Percentiles rank a stretch among this genome's conserved stretches.
phyloP scores from a whole-genome alignment of 2,113 vertebrate species.

The Vireo altiloquus region DNA sequence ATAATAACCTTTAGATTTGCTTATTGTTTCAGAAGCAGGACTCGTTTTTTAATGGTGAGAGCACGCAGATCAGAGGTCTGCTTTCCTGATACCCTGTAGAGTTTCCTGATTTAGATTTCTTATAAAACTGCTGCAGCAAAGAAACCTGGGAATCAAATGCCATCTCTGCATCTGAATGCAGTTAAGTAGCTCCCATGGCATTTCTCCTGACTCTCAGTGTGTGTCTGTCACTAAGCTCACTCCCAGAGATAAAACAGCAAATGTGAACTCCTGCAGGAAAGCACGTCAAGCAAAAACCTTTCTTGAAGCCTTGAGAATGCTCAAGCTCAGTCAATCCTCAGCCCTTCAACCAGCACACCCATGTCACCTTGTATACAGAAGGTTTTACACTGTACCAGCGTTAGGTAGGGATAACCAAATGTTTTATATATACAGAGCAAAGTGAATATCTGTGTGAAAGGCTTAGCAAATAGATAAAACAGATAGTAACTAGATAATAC shows the following conservation, averaged over 20 bases:
- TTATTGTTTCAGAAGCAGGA: slow-evolving; percentile 50
- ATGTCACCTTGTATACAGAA: background rate
- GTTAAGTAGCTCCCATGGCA: slow-evolving; percentile 69
- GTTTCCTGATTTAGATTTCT: slow-evolving; percentile 61
- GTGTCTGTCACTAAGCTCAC: slow-evolving; percentile 66
- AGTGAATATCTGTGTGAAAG: background rate
- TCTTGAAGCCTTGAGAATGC: slow-evolving; percentile 41
- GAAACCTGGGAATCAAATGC: slow-evolving; percentile 67
- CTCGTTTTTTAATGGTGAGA: background rate
- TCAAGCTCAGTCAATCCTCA: slow-evolving; percentile 24
- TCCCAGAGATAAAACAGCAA: slow-evolving; percentile 73
- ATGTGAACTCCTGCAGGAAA: slow-evolving; percentile 64
- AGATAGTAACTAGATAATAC: background rate
- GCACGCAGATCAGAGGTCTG: background rate
- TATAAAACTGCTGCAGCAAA: slow-evolving; percentile 32
- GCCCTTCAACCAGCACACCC: background rate
- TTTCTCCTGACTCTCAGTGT: slow-evolving; percentile 63
- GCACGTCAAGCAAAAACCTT: slow-evolving; percentile 39
- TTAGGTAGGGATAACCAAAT: background rate
- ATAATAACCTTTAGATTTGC: slow-evolving; percentile 14
- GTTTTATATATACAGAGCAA: background rate
- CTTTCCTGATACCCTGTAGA: slow-evolving; percentile 23
- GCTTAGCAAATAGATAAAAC: background rate
- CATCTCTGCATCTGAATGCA: slow-evolving; percentile 69
- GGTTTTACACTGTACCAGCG: background rate